Evolutionary conservation across 2,888 invertebrate species (phyloP), one percentile per base, ranked within the genome.

Genomic region (Stictocephala bisonia): DNA sequence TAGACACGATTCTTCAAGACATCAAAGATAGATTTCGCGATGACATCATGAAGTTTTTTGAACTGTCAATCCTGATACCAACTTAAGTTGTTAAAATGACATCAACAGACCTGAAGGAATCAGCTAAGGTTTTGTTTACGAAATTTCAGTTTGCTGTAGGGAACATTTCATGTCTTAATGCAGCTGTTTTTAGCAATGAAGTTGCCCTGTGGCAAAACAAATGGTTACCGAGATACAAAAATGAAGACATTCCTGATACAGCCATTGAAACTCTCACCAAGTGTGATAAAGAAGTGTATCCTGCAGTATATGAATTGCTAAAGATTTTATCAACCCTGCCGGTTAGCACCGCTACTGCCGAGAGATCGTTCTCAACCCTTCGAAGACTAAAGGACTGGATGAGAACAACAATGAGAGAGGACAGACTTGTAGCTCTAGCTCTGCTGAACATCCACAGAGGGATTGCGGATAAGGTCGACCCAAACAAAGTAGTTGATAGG

Each of bases 301-400:
- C 44, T 29, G 41, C 69, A 56, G 29, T 26, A n/a, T n/a, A 9
- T 60, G 29, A 29, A 20, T 15, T 73, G 2, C 41, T 70, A 11
- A 35, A 50, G 56, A 53, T 73, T 29, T 58, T 73, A 11, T 56
- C 70, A n/a, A 70, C 58, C 40, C 64, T 60, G 56, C 73, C 70
- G 41, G 64, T 70, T 53, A 73, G 73, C 44, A 58, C 51, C n/a
- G 70, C 70, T 27, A 73, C 73, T 44, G 41, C 60, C 22, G 70
- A 71, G 31, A 35, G 73, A 29, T 58, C 29, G 6, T 73, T 73
- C 24, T 73, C 73, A 13, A 71, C 73, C 31, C 73, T 70, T 31
- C 31, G 53, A n/a, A 44, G 70, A 31, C 27, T 64, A 24, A 71
- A 73, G 50, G 69, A 56, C 24, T 73, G 70, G 73, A 41, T 72